Conservation (phyloP, 92 coral and sea anemone species). For the Heliopora coerulea region DNA sequence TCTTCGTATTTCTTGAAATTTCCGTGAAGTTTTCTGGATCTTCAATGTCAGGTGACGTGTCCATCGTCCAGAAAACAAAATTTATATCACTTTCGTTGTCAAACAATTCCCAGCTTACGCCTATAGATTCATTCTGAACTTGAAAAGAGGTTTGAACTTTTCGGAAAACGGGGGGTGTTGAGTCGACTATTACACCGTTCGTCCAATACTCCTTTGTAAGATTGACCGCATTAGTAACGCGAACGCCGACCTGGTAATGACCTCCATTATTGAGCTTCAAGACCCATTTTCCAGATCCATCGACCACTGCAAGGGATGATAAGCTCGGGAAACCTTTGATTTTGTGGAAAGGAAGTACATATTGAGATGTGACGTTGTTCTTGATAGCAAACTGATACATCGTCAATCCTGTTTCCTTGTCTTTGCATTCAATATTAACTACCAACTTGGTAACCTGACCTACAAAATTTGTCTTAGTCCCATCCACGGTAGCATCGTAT, state of each 20-base stretch:
- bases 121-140: slow-evolving; percentile 53
- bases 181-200: slow-evolving; percentile 72
- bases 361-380: slow-evolving; percentile 43
- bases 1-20: slow-evolving; percentile 30
- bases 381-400: slow-evolving; percentile 73
- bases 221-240: slow-evolving; percentile 63
- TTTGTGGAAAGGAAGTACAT: slow-evolving; percentile 67
- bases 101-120: slow-evolving; percentile 57
- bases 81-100: slow-evolving; percentile 77
- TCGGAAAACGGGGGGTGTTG: slow-evolving; percentile 73
- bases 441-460: slow-evolving; percentile 57
- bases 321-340: slow-evolving; percentile 48
- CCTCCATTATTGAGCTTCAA: slow-evolving; percentile 62
- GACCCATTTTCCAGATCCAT: slow-evolving; percentile 58
- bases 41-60: slow-evolving; percentile 63
- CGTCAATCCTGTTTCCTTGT: slow-evolving; percentile 64
- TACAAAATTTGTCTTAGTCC: slow-evolving; percentile 44
- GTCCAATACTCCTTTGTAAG: slow-evolving; percentile 76
- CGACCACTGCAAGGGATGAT: slow-evolving; percentile 62
- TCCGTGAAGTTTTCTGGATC: slow-evolving; percentile 53
- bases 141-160: slow-evolving; percentile 57
- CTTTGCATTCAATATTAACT: slow-evolving; percentile 76
- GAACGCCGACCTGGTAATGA: slow-evolving; percentile 66
- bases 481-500: slow-evolving; percentile 62
- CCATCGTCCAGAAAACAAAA: slow-evolving; percentile 69